phyloP scores from a whole-genome alignment of 2,888 invertebrate species.

The Alloscopus bannaensis region DNA sequence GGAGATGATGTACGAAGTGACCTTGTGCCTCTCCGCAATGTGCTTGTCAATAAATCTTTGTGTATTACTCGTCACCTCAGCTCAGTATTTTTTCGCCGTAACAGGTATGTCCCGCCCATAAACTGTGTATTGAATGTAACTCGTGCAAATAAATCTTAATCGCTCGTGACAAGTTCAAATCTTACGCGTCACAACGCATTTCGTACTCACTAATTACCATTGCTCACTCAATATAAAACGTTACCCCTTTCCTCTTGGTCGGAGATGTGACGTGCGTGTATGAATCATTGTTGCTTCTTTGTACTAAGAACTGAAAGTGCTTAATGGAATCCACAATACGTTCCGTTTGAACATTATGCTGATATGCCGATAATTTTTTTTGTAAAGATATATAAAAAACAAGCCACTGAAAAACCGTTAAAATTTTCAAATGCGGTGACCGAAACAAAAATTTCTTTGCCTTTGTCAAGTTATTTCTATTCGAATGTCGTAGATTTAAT shows the following conservation, averaged over 20 bases:
- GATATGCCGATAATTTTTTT: too few species aligned
- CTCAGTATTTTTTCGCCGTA: slow-evolving; percentile 72
- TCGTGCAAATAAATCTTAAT: slow-evolving; percentile 49
- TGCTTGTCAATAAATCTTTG: slow-evolving; percentile 72
- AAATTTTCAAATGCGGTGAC: too few species aligned
- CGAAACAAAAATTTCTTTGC: too few species aligned
- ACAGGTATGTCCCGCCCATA: slow-evolving; percentile 57
- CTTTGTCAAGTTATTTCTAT: too few species aligned
- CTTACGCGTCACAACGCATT: slow-evolving; percentile 8
- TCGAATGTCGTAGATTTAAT: too few species aligned
- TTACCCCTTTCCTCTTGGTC: slow-evolving; percentile 18
- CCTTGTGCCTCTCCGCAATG: slow-evolving; percentile 72
- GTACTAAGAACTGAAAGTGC: too few species aligned
- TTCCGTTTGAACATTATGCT: too few species aligned
- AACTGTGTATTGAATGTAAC: slow-evolving; percentile 8
- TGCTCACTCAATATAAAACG: too few species aligned
- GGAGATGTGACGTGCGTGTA: background rate
- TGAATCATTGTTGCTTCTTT: too few species aligned
- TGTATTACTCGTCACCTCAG: slow-evolving; percentile 72
- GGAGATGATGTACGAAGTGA: slow-evolving; percentile 73
- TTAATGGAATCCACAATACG: too few species aligned
- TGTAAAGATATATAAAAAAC: background rate
- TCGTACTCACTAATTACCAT: too few species aligned
- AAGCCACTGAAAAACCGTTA: too few species aligned
- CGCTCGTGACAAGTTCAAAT: slow-evolving; percentile 38